A percentile compares a stretch with the other conserved stretches of the same genome.
Conservation (phyloP, 2,113 vertebrate species). For the Lagopus muta region DNA sequence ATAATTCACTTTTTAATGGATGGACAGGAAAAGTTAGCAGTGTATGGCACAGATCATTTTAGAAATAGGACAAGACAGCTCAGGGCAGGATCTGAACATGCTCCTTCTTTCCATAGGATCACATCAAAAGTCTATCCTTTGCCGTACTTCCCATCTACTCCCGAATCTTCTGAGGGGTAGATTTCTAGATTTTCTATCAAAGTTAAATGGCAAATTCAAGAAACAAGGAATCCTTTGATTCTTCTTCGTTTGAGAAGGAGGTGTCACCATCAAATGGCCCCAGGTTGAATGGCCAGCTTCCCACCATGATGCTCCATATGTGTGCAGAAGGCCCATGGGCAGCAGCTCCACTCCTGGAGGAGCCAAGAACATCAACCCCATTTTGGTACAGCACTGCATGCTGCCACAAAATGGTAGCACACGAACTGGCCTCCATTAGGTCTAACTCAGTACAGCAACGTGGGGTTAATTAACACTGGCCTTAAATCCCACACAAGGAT, state of each 20-base stretch:
- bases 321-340: not conserved
- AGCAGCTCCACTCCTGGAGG: not conserved
- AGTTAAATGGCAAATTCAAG: not conserved
- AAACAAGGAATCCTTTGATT: constrained; percentile 2
- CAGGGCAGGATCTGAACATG: not conserved
- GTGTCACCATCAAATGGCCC: not conserved
- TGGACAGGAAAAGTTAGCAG: constrained; percentile 64
- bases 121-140: not conserved
- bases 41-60: constrained; percentile 37
- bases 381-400: constrained; percentile 2
- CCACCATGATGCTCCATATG: not conserved
- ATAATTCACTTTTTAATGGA: constrained; percentile 67
- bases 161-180: constrained; percentile 29
- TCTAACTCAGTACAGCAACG: not conserved
- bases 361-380: not conserved
- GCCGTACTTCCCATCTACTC: not conserved
- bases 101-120: not conserved
- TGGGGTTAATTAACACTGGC: not conserved
- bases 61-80: constrained; percentile 54
- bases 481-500: constrained; percentile 8
- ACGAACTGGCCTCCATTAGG: not conserved
- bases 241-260: constrained; percentile 4
- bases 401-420: constrained; percentile 18
- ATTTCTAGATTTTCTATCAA: not conserved
- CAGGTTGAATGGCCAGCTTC: accelerated